Base-by-base conservation (phyloP, 2,888 invertebrate species). In the Diarsia brunnea region DNA sequence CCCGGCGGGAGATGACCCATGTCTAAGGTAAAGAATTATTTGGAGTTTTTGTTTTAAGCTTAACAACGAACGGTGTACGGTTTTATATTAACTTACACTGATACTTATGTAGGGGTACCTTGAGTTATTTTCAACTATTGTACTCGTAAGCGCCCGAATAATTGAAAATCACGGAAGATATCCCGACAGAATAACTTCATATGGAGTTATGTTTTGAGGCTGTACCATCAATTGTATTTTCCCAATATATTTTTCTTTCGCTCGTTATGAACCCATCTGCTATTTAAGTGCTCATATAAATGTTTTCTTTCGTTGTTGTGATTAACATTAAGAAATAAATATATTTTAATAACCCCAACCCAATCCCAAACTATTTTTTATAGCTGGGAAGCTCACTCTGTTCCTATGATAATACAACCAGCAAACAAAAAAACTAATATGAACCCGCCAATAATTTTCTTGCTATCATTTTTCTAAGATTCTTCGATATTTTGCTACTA, bases 401-500 rank as follows among this genome's bases (percentile, higher is more conserved):
- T 27, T 0, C 24, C 49, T 14, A 1, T 21, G 27, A 31, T 63
- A 60, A 7, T 31, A 14, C 24, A 55, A 55, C 8, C 16, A 58
- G 4, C 19, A 65, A 31, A 16, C 5, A 27, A n/a, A 43, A 49
- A 27, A 7, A 47, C 19, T 4, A 31, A 53, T 19, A 66, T 43
- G 10, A 58, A 43, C 19, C 8, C 10, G 0, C 21, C 45, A 51
- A 68, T 68, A 21, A 31, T 16, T 2, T 47, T 63, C 14, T 45
- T 19, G 49, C 51, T 12, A 24, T 5, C 27, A 69, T 78, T 53
- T 75, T 60, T 21, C 27, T n/a, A 45, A 31, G 21, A 60, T 27
- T 14, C 27, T 51, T 0, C 10, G 8, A 60, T 16, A 38, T 38
- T 69, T 53, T 47, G n/a, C 1, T n/a, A 27, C 43, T 14, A 43